Percentiles rank a stretch among this genome's conserved stretches.
Evolutionary conservation across 2,888 invertebrate genomes (phyloP).

Genomic region (Portevinia maculata): DNA sequence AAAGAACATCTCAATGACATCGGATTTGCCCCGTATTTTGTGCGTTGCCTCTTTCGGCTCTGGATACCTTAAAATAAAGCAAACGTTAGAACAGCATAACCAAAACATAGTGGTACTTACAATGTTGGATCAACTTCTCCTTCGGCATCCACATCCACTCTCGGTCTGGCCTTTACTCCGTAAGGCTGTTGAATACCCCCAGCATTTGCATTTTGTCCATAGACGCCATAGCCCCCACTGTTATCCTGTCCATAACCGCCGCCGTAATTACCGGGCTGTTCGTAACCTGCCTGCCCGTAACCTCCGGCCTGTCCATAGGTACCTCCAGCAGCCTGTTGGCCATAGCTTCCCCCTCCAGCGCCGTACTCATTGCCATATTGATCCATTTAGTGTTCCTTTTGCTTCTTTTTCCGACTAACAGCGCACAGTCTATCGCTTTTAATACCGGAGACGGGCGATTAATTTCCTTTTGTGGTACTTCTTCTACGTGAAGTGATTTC

Average conservation of each 20-base stretch:
- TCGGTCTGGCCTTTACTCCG: slow-evolving; percentile 85
- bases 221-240: slow-evolving; percentile 61
- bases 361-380: slow-evolving; percentile 77
- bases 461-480: slow-evolving; percentile 48
- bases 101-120: slow-evolving; percentile 82
- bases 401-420: slow-evolving; percentile 21
- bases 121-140: slow-evolving; percentile 93
- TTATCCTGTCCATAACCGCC: slow-evolving; percentile 73
- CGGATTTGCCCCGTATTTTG: slow-evolving; percentile 94
- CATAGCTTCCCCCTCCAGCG: slow-evolving; percentile 76
- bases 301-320: slow-evolving; percentile 66
- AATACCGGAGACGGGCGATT: slow-evolving; percentile 56
- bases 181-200: slow-evolving; percentile 74
- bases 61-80: slow-evolving; percentile 86
- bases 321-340: slow-evolving; percentile 76
- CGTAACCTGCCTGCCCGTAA: slow-evolving; percentile 72
- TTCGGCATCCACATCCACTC: slow-evolving; percentile 91
- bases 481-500: slow-evolving; percentile 42
- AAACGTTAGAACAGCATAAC: not conserved
- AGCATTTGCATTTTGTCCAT: slow-evolving; percentile 40
- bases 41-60: slow-evolving; percentile 94
- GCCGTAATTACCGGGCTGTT: slow-evolving; percentile 71
- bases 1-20: slow-evolving; percentile 92
- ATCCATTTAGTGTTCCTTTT: slow-evolving; percentile 76
- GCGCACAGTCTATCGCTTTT: slow-evolving; percentile 39